Base-by-base conservation (phyloP, 2,888 invertebrate genomes). In the Ennomos fuscantarius region DNA sequence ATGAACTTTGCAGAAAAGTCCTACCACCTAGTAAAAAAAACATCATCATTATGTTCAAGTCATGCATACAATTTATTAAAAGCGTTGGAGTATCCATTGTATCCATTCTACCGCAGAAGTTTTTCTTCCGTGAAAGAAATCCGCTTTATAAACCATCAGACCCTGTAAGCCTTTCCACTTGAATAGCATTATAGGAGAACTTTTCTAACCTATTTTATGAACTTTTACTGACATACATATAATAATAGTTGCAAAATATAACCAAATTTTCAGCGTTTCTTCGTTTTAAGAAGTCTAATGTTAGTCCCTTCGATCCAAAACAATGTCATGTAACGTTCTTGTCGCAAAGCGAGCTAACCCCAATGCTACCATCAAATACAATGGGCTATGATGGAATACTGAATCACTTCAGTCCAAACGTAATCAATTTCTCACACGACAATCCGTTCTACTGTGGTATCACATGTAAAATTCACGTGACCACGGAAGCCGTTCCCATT, bases 401-500 rank as follows among this genome's bases (percentile, higher is more conserved):
- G 40, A 48, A 33, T 40, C 15, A 40, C 40, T 24, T 24, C 24
- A 24, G 2, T 24, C 15, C 2, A n/a, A 43, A 13, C 39, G 11
- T 35, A 41, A 55, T 50, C 46, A 13, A 36, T 36, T 52, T 35
- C 9, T n/a, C 24, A 12, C 24, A 42, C 35, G 47, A 37, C 36
- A 32, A 15, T 32, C 47, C 11, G 36, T 31, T 36, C 42, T 56
- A 47, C 36, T 45, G 48, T 52, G 43, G 48, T 52, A 41, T 59
- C 58, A 53, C 64, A 66, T 63, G 52, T 61, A 62, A 63, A 66
- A 58, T 66, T 62, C 55, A 62, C 33, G 51, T 57, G 63, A 59
- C 52, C 62, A 57, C 56, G 31, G 60, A 52, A 62, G 51, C 66
- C 51, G 54, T 51, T 56, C 63, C 65, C 71, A 74, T 72, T 69